Base-by-base conservation (phyloP, 2,888 invertebrate genomes). In the Scotopteryx bipunctaria region DNA sequence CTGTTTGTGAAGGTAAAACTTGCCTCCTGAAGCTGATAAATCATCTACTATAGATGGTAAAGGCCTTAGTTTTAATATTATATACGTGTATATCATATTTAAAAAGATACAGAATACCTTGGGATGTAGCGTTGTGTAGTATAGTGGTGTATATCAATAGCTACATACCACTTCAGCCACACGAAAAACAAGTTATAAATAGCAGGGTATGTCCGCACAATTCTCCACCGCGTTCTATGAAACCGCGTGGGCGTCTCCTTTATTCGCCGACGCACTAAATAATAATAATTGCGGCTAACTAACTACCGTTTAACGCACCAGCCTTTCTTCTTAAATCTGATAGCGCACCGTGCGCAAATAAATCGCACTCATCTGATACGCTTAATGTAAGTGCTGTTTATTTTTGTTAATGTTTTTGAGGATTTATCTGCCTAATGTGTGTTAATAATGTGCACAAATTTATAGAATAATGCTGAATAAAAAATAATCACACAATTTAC, bases 231-330 rank as follows among this genome's bases (percentile, higher is more conserved):
- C 53, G 64, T 62, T 55, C 60, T 63, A 58, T 59, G 61, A 44
- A 62, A 50, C 11, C 50, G 80, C 81, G 86, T 86, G 79, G 87
- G 88, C 76, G 86, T 76, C 68, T 64, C 71, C 75, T 84, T 81
- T 83, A 78, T 78, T 73, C 73, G 69, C 78, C 76, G 78, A 76
- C 79, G 82, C 76, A 85, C 83, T 86, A 84, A 86, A 87, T 86
- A 88, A 87, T 86, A 88, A 84, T 86, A 84, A 86, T 87, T 85
- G 83, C 77, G 70, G 73, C 72, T 87, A 85, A 87, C 84, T 84
- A 88, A 88, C 87, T 83, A 88, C 88, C 86, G 86, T 84, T 86
- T 86, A 86, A 83, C 85, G 86, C 83, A 86, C 72, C 78, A 76
- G 76, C 75, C 81, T 81, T 81, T 81, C 79, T 77, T 78, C 82